Evolutionary conservation across 2,888 invertebrate genomes (phyloP), one percentile per base, ranked within the genome.

Genomic region (Cryptophagus acutangulus): DNA sequence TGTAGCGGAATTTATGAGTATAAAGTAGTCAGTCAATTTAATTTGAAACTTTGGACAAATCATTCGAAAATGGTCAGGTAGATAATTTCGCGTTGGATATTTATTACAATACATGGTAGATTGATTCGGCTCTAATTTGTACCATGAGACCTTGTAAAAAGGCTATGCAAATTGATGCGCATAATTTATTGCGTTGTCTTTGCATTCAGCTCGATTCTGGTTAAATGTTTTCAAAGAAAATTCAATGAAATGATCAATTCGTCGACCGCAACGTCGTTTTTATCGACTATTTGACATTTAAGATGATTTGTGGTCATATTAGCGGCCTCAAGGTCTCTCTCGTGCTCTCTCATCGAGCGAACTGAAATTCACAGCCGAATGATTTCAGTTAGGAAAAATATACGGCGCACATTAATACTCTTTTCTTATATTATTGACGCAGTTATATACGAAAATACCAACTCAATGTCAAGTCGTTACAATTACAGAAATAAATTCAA

Each of bases 231-330:
- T 35, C 40, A 17, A 20, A 13, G 28, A 8, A 14, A 10, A 37
- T 43, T 41, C 38, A 25, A 29, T 34, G 41, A 40, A 41, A 36
- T 26, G 44, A 34, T 38, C 40, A 33, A 44, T 41, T 47, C 38
- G 25, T 36, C 46, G 38, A 42, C 43, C 40, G 36, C 38, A 41
- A 43, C 24, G 10, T 33, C 24, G 35, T 46, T 49, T 43, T 47
- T 42, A 46, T 45, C 38, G 38, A 39, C 26, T 37, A 33, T 51
- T 51, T 51, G 55, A 52, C 51, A 52, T 55, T 55, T 52, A 43
- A 44, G 49, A 51, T 53, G 55, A 52, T 49, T 55, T 55, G 55
- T 47, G 50, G 52, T 45, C 45, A 39, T 43, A 42, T 48, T 44
- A 43, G 41, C n/a, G n/a, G n/a, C n/a, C n/a, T n/a, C n/a, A n/a